Percentiles rank a stretch among this genome's conserved stretches.
These are phyloP conservation scores for Porites lobata DNA, from an alignment of 92 coral and sea anemone species.

Conservation along the genomic window DNA sequence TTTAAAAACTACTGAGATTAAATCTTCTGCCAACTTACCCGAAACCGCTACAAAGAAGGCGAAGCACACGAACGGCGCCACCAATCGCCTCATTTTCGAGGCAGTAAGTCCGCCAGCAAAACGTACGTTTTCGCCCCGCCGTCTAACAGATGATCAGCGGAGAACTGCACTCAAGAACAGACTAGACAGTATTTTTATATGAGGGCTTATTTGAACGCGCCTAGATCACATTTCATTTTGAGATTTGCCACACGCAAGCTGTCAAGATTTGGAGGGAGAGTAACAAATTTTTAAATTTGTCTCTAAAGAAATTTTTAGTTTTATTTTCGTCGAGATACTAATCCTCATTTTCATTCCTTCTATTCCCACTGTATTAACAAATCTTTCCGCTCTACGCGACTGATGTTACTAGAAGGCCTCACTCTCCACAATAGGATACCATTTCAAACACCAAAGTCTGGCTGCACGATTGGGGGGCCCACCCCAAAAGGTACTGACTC, in stretches of 20 bases:
- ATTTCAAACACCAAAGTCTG: too few relatives aligned
- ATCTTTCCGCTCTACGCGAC: too few relatives aligned
- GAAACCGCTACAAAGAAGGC: background rate
- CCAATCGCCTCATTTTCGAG: conserved; percentile 46
- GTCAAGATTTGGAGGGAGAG: background rate
- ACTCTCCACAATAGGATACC: too few relatives aligned
- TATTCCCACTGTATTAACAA: too few relatives aligned
- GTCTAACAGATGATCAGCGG: background rate
- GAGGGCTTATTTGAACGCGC: background rate
- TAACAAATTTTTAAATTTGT: background rate
- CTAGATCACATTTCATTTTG: conserved; percentile 30
- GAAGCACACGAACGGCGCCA: conserved; percentile 9
- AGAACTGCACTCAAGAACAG: conserved; percentile 7
- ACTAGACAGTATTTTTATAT: background rate
- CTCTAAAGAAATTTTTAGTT: too few relatives aligned
- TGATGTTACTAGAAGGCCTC: too few relatives aligned
- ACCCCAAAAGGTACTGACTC: too few relatives aligned
- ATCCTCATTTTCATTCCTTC: too few relatives aligned
- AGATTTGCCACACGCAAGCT: background rate
- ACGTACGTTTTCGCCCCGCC: background rate
- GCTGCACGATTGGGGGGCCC: too few relatives aligned
- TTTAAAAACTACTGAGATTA: background rate
- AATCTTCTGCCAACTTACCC: conserved; percentile 4
- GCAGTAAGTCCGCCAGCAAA: background rate
- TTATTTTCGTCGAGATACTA: too few relatives aligned